A percentile compares a stretch with the other conserved stretches of the same genome.
Conservation (phyloP, 1,140 invertebrate genomes). For the Drosophila sturtevanti region DNA sequence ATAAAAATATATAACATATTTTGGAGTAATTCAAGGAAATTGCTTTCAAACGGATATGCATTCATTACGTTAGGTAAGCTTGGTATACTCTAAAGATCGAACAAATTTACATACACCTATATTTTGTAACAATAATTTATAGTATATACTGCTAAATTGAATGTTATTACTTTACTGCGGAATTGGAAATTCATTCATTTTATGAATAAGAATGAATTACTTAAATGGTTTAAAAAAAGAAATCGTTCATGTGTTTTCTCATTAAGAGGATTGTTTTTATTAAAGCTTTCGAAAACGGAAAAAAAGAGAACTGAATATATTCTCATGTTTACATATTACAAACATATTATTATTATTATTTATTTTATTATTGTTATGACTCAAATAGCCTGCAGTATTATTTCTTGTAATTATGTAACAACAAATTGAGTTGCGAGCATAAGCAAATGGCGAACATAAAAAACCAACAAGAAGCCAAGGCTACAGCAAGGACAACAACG, state of each 20-base stretch:
- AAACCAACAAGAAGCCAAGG: conserved; percentile 7
- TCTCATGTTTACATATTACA: background rate
- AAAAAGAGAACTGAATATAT: background rate
- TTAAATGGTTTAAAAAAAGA: background rate
- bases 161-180: too few species aligned
- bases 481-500: background rate
- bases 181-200: too few species aligned
- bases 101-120: too few species aligned
- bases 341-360: conserved; percentile 8
- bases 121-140: too few species aligned
- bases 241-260: background rate
- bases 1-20: background rate
- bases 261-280: conserved; percentile 14
- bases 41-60: background rate
- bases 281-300: background rate
- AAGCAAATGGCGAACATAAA: conserved; percentile 35
- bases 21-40: background rate
- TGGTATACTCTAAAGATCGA: too few species aligned
- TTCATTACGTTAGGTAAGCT: too few species aligned
- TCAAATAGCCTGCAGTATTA: conserved; percentile 39
- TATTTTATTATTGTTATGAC: conserved; percentile 26
- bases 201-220: background rate
- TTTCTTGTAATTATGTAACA: conserved; percentile 63
- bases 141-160: too few species aligned
- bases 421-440: conserved; percentile 47